These are phyloP conservation scores for Hirtodrosophila confusa DNA, from an alignment of 2,888 invertebrate genomes.

Conservation along the genomic window DNA sequence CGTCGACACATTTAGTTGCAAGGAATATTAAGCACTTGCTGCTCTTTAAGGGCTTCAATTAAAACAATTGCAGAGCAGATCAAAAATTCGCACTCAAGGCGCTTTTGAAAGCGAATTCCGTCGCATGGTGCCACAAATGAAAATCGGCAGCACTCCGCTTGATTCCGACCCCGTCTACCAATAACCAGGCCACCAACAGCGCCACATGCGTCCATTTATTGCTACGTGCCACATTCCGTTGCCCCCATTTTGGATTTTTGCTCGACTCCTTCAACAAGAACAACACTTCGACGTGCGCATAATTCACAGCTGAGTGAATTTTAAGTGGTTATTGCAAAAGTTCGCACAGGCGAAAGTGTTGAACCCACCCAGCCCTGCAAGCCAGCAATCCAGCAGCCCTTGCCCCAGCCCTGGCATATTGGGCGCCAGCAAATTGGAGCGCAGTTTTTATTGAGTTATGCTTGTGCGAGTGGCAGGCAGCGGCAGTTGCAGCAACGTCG, in stretches of 20 bases:
- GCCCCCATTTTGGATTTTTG: constrained; percentile 21
- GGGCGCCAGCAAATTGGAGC: constrained; percentile 57
- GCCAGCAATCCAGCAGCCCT: too few relatives aligned
- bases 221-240: constrained; percentile 41
- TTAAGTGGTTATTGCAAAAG: constrained; percentile 83
- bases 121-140: constrained; percentile 48
- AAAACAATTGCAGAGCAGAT: constrained; percentile 24
- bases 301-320: constrained; percentile 83
- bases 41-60: constrained; percentile 24
- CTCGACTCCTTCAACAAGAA: constrained; percentile 65
- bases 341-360: constrained; percentile 75
- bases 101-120: constrained; percentile 4
- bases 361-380: constrained; percentile 9
- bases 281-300: constrained; percentile 81
- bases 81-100: constrained; percentile 5
- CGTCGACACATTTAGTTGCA: too few relatives aligned
- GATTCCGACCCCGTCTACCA: constrained; percentile 6
- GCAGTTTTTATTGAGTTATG: constrained; percentile 69
- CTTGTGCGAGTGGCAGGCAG: background rate
- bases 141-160: constrained; percentile 52
- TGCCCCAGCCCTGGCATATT: constrained; percentile 38
- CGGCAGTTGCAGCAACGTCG: constrained; percentile 15
- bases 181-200: constrained; percentile 48
- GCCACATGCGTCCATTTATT: constrained; percentile 71
- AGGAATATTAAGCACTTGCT: background rate